Conservation (phyloP, 2,113 vertebrate species). For the Thomomys bottae region DNA sequence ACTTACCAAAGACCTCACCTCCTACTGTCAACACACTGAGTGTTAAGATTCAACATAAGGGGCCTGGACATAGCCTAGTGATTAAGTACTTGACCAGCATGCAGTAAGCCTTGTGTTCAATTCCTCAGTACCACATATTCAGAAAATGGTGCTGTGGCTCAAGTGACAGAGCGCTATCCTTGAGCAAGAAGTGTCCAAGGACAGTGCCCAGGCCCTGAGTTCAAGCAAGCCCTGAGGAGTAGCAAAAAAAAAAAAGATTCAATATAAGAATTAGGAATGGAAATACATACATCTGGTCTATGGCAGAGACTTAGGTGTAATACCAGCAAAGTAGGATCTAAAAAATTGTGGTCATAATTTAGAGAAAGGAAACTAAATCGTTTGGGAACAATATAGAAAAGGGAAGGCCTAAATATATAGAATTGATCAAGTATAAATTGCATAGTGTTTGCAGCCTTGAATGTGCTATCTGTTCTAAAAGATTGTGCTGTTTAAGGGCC, state of each 20-base stretch:
- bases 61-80: too few species aligned
- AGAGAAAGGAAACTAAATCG: background rate
- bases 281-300: background rate
- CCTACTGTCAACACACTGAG: background rate
- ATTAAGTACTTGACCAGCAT: too few species aligned
- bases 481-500: background rate
- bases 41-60: background rate
- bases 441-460: background rate
- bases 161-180: too few species aligned
- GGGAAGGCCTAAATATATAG: background rate
- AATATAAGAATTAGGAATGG: background rate
- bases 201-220: too few species aligned
- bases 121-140: too few species aligned
- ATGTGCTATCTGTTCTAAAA: background rate
- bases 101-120: too few species aligned
- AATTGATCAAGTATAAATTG: background rate
- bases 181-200: too few species aligned
- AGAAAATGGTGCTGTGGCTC: too few species aligned
- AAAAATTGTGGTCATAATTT: background rate
- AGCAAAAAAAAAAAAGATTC: too few species aligned
- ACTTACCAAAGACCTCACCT: background rate
- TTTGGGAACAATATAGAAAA: constrained; percentile 26
- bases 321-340: background rate
- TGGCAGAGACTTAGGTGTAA: background rate
- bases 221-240: too few species aligned